Percentiles rank a stretch among this genome's conserved stretches.
phyloP scores from a whole-genome alignment of 2,888 invertebrate genomes.

The Cactoblastis cactorum region DNA sequence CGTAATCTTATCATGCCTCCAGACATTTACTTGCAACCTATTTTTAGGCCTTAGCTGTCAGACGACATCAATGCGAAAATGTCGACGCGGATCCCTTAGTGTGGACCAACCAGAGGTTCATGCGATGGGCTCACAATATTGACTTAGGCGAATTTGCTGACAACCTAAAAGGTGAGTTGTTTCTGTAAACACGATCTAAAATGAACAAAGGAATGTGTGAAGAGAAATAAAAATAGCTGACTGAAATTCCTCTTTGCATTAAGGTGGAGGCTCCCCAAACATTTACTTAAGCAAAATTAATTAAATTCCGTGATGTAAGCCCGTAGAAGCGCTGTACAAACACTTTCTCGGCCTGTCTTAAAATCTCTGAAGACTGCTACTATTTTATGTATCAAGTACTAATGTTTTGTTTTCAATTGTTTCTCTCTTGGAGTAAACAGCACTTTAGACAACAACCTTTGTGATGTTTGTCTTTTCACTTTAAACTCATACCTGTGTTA shows the following conservation, averaged over 20 bases:
- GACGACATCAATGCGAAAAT: constrained; percentile 92
- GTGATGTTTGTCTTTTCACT: too few relatives aligned
- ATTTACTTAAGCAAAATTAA: not conserved
- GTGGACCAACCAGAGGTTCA: constrained; percentile 97
- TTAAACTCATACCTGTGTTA: too few relatives aligned
- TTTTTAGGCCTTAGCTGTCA: constrained; percentile 88
- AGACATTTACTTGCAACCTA: constrained; percentile 22
- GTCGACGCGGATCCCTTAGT: constrained; percentile 95
- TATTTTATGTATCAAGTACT: not conserved
- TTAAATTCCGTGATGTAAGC: not conserved
- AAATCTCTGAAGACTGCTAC: not conserved
- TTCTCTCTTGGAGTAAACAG: not conserved
- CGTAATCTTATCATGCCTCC: not conserved
- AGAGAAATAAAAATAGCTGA: constrained; percentile 1
- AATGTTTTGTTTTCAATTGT: not conserved
- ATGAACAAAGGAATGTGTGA: constrained; percentile 9
- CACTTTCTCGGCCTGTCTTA: not conserved
- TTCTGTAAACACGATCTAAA: constrained; percentile 13
- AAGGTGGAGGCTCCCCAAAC: not conserved
- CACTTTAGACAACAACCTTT: not conserved
- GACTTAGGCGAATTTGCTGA: constrained; percentile 96
- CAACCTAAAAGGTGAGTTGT: constrained; percentile 88
- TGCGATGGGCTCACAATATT: constrained; percentile 95
- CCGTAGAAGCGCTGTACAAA: not conserved
- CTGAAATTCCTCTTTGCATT: not conserved